Conservation (phyloP, 92 coral and sea anemone genomes). For the Bergia sp. region DNA sequence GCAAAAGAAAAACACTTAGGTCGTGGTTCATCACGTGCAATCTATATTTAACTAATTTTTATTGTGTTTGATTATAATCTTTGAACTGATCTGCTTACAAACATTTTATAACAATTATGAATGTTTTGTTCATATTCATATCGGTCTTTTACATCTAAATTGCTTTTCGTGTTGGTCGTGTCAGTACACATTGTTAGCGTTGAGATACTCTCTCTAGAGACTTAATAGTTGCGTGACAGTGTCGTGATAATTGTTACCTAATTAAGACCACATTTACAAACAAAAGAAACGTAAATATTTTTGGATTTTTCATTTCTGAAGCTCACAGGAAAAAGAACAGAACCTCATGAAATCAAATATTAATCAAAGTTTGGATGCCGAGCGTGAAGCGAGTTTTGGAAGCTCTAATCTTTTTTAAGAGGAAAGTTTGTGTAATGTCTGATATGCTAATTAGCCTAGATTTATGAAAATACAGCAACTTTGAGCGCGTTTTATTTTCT, state of each 20-base stretch:
- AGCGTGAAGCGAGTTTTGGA: too few species aligned
- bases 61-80: background rate
- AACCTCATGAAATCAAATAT: background rate
- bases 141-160: too few species aligned
- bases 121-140: background rate
- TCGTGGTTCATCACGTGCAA: background rate
- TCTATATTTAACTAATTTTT: background rate
- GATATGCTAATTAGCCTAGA: background rate
- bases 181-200: background rate
- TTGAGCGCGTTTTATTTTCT: background rate
- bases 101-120: background rate
- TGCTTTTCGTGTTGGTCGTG: background rate
- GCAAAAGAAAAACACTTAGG: background rate
- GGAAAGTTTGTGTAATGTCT: constrained; percentile 8
- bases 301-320: background rate
- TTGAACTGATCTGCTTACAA: background rate
- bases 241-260: too few species aligned
- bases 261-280: background rate
- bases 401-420: background rate
- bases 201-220: background rate
- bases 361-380: background rate
- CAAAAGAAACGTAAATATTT: background rate
- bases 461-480: too few species aligned
- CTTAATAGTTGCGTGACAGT: background rate
- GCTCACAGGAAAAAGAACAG: constrained; percentile 3